Evolutionary conservation across 2,113 vertebrate species (phyloP).

Genomic region (Anhinga anhinga): DNA sequence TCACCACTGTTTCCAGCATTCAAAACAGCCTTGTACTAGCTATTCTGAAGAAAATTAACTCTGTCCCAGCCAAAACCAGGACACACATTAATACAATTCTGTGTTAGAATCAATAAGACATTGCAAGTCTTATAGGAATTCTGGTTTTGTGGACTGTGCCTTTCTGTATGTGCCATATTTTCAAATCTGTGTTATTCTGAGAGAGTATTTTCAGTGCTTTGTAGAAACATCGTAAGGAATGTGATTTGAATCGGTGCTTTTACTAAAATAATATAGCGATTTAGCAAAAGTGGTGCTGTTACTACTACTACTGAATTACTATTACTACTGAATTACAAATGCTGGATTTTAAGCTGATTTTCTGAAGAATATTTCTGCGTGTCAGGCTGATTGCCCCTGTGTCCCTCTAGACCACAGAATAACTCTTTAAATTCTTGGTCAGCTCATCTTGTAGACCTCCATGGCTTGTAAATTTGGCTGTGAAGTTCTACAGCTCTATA

Average conservation of each 20-base stretch:
- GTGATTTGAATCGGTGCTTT: neutral
- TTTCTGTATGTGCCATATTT: neutral
- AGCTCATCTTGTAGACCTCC: neutral
- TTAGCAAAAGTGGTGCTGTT: neutral
- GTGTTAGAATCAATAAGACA: neutral
- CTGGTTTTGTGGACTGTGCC: neutral
- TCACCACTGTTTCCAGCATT: no score
- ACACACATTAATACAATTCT: neutral
- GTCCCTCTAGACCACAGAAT: neutral
- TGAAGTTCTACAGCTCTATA: neutral
- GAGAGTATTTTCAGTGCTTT: neutral
- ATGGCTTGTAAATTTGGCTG: neutral
- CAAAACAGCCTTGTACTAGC: no score
- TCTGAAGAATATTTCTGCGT: neutral
- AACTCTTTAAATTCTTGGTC: neutral
- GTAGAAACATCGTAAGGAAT: neutral
- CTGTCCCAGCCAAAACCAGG: no score
- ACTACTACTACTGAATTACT: neutral
- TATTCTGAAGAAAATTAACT: no score
- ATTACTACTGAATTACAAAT: neutral
- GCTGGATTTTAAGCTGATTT: neutral
- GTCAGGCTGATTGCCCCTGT: neutral
- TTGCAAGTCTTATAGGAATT: neutral
- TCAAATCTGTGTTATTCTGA: neutral
- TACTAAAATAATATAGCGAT: neutral